Base-by-base conservation (phyloP, 2,797 vertebrate genomes). In the Pipistrellus kuhlii region DNA sequence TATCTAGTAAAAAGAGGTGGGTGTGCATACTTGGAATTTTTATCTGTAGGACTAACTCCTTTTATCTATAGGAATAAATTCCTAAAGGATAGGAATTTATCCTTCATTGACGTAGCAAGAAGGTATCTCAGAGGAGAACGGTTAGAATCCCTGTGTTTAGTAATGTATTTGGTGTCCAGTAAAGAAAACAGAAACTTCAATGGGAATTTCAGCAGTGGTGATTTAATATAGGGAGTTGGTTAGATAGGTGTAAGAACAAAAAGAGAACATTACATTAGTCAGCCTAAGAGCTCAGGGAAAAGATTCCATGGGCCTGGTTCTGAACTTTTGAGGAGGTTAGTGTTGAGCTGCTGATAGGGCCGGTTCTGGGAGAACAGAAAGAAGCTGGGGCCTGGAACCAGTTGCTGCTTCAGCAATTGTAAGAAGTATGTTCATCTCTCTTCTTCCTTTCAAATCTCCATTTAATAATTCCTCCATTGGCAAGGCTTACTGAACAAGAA, bases 41-140 rank as follows among this genome's bases (percentile, higher is more conserved):
- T 93, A 66, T 91, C 15, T 80, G 2, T 90, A 53, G 57, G 62
- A 93, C 72, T 75, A 95, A 85, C 38, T 35, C 51, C 38, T 95
- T 95, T 95, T 93, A 66, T 91, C 15, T 80, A 3, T 90, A 53
- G 57, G 62, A 93, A 76, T 75, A 95, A 85, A 32, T 35, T 46
- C 38, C 38, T 41, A 6, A 41, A 41, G 38, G 38, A 41, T 41
- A 41, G 38, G 6, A 41, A 41, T 93, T 94, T 94, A 3, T 27
- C 12, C 12, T 73, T 95, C n/a, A 88, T 14, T 73, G 77, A 96
- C 86, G 35, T 27, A 88, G 23, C 38, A 91, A 18, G 57, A 18
- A 12, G 46, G 21, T 88, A 35, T 91, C 17, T 91, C 27, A 80
- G 48, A 93, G 76, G 84, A 80, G 30, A 90, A 23, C 53, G 53